Percentiles rank a stretch among this genome's conserved stretches.
Evolutionary conservation across 2,888 invertebrate genomes (phyloP).

Genomic region (Tromatobia lineatoria): DNA sequence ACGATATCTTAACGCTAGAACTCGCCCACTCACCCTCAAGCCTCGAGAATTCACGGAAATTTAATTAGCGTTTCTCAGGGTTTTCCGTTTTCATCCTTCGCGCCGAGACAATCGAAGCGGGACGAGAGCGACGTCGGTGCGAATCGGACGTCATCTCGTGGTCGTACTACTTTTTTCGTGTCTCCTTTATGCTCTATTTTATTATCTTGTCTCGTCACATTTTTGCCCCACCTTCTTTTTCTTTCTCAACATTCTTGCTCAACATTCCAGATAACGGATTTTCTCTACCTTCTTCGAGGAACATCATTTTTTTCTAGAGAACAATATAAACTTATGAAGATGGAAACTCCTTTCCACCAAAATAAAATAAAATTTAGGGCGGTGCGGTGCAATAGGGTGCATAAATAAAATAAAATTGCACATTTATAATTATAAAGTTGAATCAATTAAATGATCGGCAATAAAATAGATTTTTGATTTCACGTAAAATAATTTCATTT

Average conservation of each 20-base stretch:
- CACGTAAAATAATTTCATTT: too few species aligned
- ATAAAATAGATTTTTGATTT: too few species aligned
- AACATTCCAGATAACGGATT: background rate
- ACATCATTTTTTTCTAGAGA: background rate
- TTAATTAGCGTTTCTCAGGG: conserved; percentile 58
- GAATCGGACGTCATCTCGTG: conserved; percentile 13
- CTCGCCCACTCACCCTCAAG: conserved; percentile 33
- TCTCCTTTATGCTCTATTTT: conserved; percentile 1
- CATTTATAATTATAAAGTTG: too few species aligned
- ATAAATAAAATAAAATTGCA: too few species aligned
- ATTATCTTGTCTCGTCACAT: conserved; percentile 12
- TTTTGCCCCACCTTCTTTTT: background rate
- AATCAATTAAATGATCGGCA: too few species aligned
- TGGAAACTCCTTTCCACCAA: background rate
- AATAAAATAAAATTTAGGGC: too few species aligned
- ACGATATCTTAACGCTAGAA: conserved; percentile 57
- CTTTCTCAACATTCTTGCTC: too few species aligned
- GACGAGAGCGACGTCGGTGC: background rate
- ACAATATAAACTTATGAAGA: background rate
- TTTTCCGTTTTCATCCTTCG: conserved; percentile 2
- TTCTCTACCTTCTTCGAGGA: background rate
- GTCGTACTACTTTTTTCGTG: conserved; percentile 4
- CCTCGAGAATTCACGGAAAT: conserved; percentile 49
- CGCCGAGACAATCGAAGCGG: conserved; percentile 20
- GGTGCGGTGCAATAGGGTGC: too few species aligned